Percentiles rank a stretch among this genome's conserved stretches.
phyloP scores from a whole-genome alignment of 2,888 invertebrate genomes.

The Branchellion lobata region DNA sequence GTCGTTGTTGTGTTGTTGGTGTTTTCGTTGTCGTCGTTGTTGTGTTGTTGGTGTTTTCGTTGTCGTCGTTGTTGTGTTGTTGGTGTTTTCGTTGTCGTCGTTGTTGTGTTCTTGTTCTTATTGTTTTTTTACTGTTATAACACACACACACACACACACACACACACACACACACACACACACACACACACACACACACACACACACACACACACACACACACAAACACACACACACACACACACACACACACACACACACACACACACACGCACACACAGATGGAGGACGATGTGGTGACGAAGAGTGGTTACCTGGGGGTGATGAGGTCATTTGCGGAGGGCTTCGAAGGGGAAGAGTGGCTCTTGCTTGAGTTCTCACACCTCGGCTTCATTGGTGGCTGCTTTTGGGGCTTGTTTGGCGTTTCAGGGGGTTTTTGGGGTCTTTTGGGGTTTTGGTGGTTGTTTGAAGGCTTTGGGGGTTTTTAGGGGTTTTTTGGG shows the following conservation, averaged over 20 bases:
- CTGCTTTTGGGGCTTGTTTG: background rate
- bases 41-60: no score
- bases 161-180: background rate
- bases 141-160: background rate
- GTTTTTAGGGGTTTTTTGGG: no score
- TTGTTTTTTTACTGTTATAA: no score
- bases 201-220: background rate
- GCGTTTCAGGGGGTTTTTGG: background rate
- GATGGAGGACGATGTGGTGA: conserved; percentile 89
- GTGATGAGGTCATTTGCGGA: conserved; percentile 82
- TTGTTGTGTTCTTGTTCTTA: no score
- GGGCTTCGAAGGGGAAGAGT: conserved; percentile 75
- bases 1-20: no score
- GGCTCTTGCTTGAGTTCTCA: conserved; percentile 91
- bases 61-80: no score
- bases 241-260: background rate
- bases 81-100: no score
- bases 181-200: background rate
- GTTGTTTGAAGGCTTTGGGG: no score
- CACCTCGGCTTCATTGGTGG: conserved; percentile 86
- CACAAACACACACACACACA: background rate
- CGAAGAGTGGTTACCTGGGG: conserved; percentile 76
- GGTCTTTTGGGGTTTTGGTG: no score
- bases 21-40: no score
- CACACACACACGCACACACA: conserved; percentile 63